Evolutionary conservation across 2,113 vertebrate species (phyloP).

Genomic region (Ariopsis seemanni): DNA sequence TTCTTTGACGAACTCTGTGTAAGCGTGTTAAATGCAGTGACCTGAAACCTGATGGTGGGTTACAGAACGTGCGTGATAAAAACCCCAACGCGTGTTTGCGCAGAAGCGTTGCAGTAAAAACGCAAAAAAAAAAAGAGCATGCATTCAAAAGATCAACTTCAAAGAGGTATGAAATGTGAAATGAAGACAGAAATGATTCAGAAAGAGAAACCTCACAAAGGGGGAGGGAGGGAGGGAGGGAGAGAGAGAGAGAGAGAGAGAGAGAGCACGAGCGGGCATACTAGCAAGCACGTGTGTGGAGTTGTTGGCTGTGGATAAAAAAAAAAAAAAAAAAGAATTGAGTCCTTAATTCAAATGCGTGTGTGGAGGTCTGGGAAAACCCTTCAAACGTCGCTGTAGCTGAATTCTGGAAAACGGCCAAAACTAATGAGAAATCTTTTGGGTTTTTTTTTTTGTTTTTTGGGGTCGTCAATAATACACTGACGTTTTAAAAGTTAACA

Average conservation of each 20-base stretch:
- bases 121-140: constrained; percentile 37
- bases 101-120: constrained; percentile 65
- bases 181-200: constrained; percentile 24
- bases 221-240: not conserved
- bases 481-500: not conserved
- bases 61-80: constrained; percentile 60
- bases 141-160: constrained; percentile 26
- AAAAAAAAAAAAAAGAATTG: not conserved
- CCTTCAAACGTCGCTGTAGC: not conserved
- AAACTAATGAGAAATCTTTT: not conserved
- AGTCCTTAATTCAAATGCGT: not conserved
- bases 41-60: constrained; percentile 71
- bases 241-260: not conserved
- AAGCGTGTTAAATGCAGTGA: constrained; percentile 66
- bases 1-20: not conserved
- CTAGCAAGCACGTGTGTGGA: not conserved
- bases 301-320: not conserved
- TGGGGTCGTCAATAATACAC: not conserved
- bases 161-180: constrained; percentile 17
- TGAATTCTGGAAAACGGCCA: not conserved
- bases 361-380: not conserved
- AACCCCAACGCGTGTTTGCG: constrained; percentile 56
- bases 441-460: not conserved
- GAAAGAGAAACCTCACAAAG: not conserved
- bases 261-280: not conserved